These are phyloP conservation scores for Paramisgurnus dabryanus DNA, from an alignment of 2,113 vertebrate genomes.

Conservation along the genomic window DNA sequence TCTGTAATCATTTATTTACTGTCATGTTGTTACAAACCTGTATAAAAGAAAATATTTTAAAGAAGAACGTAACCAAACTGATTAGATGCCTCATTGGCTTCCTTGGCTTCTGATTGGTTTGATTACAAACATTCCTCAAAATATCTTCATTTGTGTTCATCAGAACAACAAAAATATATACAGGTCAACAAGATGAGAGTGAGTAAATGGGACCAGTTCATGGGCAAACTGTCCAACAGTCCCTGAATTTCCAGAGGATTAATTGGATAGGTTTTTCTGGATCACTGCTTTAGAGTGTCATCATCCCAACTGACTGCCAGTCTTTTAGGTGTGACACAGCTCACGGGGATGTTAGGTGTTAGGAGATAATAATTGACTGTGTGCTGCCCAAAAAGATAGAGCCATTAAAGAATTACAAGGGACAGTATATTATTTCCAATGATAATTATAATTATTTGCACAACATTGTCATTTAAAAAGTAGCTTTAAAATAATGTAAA, in stretches of 20 bases:
- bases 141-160: no score
- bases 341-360: constrained; percentile 22
- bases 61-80: no score
- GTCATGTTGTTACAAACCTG: no score
- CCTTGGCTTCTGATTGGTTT: no score
- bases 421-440: neutral
- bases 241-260: neutral
- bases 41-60: no score
- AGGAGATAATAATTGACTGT: neutral
- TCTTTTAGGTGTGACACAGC: constrained; percentile 10
- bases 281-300: neutral
- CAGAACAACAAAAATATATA: no score
- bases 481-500: neutral
- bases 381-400: neutral
- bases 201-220: neutral
- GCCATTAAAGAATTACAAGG: neutral
- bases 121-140: no score
- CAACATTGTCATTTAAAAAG: neutral
- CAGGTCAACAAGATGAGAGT: no score
- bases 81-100: no score
- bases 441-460: neutral
- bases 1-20: no score
- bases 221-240: neutral
- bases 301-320: constrained; percentile 19
- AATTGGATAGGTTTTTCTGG: constrained; percentile 30